phyloP scores from a whole-genome alignment of 2,888 invertebrate genomes.

The Cenopis cana region DNA sequence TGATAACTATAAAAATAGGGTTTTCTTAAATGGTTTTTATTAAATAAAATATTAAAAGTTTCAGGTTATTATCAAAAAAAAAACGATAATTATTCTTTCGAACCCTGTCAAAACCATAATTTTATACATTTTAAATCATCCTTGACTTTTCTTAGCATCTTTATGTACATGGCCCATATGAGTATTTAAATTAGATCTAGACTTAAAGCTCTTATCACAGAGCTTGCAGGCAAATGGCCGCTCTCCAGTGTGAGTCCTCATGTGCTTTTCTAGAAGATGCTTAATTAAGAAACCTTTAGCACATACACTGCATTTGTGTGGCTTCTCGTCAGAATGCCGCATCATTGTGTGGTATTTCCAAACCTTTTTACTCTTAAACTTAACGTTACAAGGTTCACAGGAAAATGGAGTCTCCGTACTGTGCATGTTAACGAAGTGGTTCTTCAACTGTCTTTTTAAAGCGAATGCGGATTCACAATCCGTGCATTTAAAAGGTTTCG shows the following conservation, averaged over 20 bases:
- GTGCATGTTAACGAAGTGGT: conserved; percentile 9
- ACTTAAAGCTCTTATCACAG: conserved; percentile 18
- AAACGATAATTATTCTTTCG: no score
- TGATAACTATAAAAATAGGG: no score
- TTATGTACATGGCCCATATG: conserved; percentile 24
- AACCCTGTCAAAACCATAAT: no score
- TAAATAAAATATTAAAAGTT: no score
- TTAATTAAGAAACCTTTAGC: conserved; percentile 5
- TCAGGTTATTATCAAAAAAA: no score
- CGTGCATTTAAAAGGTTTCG: conserved; percentile 14
- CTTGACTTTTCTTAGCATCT: not conserved
- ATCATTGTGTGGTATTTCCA: conserved; percentile 25
- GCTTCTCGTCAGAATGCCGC: conserved; percentile 19
- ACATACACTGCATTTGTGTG: conserved; percentile 18
- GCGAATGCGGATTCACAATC: conserved; percentile 20
- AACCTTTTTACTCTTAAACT: conserved; percentile 22
- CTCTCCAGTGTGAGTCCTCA: conserved; percentile 15
- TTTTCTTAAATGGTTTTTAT: no score
- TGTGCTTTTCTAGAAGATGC: conserved; percentile 18
- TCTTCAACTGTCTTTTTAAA: conserved; percentile 19
- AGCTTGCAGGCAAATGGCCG: not conserved
- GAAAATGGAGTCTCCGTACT: conserved; percentile 18
- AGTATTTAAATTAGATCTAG: conserved; percentile 19
- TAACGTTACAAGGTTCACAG: conserved; percentile 11
- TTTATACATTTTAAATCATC: not conserved